phyloP scores from a whole-genome alignment of 2,113 vertebrate genomes.

The Apodemus speciosus region DNA sequence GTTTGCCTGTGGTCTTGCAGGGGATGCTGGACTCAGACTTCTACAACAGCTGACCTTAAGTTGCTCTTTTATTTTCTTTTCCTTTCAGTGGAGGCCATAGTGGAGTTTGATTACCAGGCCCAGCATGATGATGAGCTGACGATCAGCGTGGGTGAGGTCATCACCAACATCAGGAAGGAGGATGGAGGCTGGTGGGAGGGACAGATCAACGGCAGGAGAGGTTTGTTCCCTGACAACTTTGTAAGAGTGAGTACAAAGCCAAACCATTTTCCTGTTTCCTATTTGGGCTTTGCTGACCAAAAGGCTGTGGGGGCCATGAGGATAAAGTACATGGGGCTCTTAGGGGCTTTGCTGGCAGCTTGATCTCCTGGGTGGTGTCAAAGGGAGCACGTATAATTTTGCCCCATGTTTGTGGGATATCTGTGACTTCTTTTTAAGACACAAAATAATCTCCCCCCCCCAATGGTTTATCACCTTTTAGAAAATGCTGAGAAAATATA shows the following conservation, averaged over 20 bases:
- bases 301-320: conserved; percentile 22
- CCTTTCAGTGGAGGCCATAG: conserved; percentile 96
- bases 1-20: conserved; percentile 8
- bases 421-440: conserved; percentile 39
- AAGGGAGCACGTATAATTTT: background rate
- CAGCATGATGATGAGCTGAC: conserved; percentile 99
- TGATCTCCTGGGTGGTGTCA: background rate
- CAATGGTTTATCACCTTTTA: conserved; percentile 14
- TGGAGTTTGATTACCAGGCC: conserved; percentile 99
- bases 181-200: conserved; percentile 99
- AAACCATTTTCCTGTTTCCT: conserved; percentile 83
- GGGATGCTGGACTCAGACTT: background rate
- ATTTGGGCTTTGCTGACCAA: conserved; percentile 61
- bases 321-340: background rate
- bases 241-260: conserved; percentile 96
- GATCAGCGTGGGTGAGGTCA: conserved; percentile 95
- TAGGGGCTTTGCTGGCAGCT: background rate
- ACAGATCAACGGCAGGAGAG: conserved; percentile 96
- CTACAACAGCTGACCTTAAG: background rate
- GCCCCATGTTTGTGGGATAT: background rate
- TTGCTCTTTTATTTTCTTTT: conserved; percentile 68
- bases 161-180: conserved; percentile 97
- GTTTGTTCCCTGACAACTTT: conserved; percentile 99
- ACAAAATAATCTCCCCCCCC: background rate
- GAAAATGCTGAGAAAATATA: conserved; percentile 50